Evolutionary conservation across 2,888 invertebrate species (phyloP).

Genomic region (Harpagoxenus sublaevis): DNA sequence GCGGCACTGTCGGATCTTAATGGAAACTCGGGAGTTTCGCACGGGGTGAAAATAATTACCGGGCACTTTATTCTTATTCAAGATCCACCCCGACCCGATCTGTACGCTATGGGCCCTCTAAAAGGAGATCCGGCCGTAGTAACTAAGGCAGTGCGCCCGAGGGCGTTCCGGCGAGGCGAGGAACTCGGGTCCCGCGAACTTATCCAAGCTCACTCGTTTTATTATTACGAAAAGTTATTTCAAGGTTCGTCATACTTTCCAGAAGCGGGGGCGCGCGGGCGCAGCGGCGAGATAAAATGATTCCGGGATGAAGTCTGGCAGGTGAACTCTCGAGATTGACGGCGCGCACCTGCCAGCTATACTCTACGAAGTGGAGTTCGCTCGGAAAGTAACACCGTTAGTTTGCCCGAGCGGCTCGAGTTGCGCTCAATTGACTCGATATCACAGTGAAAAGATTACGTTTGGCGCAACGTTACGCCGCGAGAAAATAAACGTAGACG

Average conservation of each 20-base stretch:
- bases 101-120: slow-evolving; percentile 18
- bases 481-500: slow-evolving; percentile 18
- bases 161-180: slow-evolving; percentile 31
- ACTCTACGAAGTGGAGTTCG: slow-evolving; percentile 57
- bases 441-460: slow-evolving; percentile 36
- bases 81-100: slow-evolving; percentile 6
- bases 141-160: slow-evolving; percentile 61
- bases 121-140: slow-evolving; percentile 53
- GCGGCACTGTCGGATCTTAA: slow-evolving; percentile 42
- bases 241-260: slow-evolving; percentile 74
- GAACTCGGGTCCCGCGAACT: slow-evolving; percentile 47
- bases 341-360: slow-evolving; percentile 61
- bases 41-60: slow-evolving; percentile 70
- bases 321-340: slow-evolving; percentile 61
- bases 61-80: slow-evolving; percentile 64
- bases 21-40: slow-evolving; percentile 49
- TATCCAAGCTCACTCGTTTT: slow-evolving; percentile 57
- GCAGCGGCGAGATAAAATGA: slow-evolving; percentile 64
- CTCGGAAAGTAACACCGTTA: slow-evolving; percentile 57
- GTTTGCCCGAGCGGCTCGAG: slow-evolving; percentile 11
- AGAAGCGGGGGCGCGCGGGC: slow-evolving; percentile 21
- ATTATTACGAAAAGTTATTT: slow-evolving; percentile 75
- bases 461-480: neutral
- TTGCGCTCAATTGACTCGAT: slow-evolving; percentile 37
- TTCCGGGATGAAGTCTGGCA: slow-evolving; percentile 65